phyloP scores from a whole-genome alignment of 2,113 vertebrate genomes.

The Rhea americana region DNA sequence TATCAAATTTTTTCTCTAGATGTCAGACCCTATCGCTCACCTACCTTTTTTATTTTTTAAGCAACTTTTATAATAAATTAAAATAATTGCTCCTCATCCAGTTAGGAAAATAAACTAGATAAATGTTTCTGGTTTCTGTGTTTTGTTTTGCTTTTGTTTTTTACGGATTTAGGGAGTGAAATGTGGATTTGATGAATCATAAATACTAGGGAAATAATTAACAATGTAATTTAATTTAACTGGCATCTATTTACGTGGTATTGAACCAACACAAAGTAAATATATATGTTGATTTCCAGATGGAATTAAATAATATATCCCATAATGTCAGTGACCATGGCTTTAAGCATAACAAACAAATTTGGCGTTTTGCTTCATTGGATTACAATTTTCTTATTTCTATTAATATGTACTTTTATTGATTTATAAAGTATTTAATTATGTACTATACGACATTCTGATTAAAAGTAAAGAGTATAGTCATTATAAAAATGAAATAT shows the following conservation, averaged over 20 bases:
- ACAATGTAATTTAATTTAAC: not conserved
- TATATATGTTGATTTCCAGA: not conserved
- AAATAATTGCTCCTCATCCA: not conserved
- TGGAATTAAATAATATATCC: constrained; percentile 1
- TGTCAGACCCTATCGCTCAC: not conserved
- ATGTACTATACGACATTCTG: not conserved
- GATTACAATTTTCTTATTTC: constrained; percentile 1
- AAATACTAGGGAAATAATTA: constrained; percentile 20
- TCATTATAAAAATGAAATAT: not conserved
- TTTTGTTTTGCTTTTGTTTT: no score
- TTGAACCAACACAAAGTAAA: not conserved
- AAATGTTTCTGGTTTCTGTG: no score
- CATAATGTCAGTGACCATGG: not conserved
- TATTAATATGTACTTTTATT: not conserved
- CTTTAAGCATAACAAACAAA: not conserved
- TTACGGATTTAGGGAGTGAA: not conserved
- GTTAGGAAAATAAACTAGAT: not conserved
- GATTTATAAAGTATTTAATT: not conserved
- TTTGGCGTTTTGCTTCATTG: not conserved
- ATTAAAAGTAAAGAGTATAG: not conserved
- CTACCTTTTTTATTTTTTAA: not conserved
- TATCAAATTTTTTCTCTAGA: not conserved
- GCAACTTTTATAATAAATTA: not conserved
- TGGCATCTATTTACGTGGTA: not conserved
- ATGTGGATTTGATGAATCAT: not conserved